Base-by-base conservation (phyloP, 1,140 invertebrate species). In the Eriosoma lanigerum region DNA sequence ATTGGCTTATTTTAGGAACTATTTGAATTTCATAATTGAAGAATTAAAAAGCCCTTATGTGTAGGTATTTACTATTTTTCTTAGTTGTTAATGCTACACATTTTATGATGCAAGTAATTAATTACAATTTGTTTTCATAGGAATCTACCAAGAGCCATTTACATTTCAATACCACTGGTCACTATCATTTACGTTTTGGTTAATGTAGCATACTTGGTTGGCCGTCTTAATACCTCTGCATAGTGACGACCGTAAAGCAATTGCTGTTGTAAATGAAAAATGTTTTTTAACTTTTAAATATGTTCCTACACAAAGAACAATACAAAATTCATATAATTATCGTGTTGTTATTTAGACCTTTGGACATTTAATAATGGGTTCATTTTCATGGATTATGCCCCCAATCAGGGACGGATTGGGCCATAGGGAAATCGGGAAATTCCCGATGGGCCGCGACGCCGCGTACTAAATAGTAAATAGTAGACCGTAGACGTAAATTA, bases 11-110 rank as follows among this genome's bases (percentile, higher is more conserved):
- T 52, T 48, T 26, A 82, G 82, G 81, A 97, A 94, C 87, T 98
- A 97, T 85, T 87, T 98, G 60, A 98, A 98, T 87, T 98, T 97
- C 85, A 97, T 99, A 86, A 97, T 96, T 15, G 97, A 99, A 87
- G 97, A 99, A 86, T 85, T 99, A 0, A 90, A 93, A 85, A 92
- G 98, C 86, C 97, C 97, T 5, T 96, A 94, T 86, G 93, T 91
- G 89, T 94, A 88, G 88, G 86, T 86, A 38, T 38, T 38, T 3
- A 4, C 8, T 8, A 3, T 38, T 38, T 38, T 38, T 38, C 32
- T 38, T 8, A 38, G 32, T 4, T 38, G 3, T n/a, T n/a, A n/a
- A 4, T 38, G 8, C 8, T 38, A 38, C 32, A 38, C 32, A 38
- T 38, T 38, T 38, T 38, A 38, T 38, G 32, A 38, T 38, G 32